Evolutionary conservation across 2,888 invertebrate genomes (phyloP), one percentile per base, ranked within the genome.

Genomic region (Drosophila ezoana): DNA sequence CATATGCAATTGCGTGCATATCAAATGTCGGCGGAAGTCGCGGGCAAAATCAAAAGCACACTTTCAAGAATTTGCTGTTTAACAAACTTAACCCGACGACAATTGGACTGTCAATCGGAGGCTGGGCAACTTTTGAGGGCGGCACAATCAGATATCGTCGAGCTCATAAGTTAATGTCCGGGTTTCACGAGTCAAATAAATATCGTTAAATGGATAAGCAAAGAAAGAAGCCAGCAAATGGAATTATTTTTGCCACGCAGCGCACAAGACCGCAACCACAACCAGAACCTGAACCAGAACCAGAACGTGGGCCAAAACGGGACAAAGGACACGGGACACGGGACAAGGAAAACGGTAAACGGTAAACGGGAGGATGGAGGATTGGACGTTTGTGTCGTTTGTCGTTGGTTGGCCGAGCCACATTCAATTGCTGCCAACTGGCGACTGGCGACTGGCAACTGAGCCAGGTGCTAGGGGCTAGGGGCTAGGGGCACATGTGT

Each of bases 131-230:
- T 18, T 18, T 18, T 18, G 18, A 20, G 20, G 23, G 14, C 23
- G 14, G 9, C 14, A 45, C 45, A 51, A 45, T 33, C 9, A 1
- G 18, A 33, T 68, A 58, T 65, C 58, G 67, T 75, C n/a, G 28
- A 67, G 76, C 72, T 72, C 67, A 76, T 76, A 67, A 76, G 76
- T 76, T 75, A 76, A 76, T 71, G 72, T 66, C 59, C 57, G 32
- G n/a, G n/a, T 59, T 65, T 53, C 52, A 40, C 56, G 45, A 53
- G 74, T 37, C 62, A 72, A 82, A 79, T 79, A 84, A 82, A 76
- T 79, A 79, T 81, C 72, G 78, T 86, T 82, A 73, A 73, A 76
- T 51, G 70, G 80, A 76, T 85, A 83, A 80, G 80, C 76, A 74
- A 79, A 69, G 69, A 74, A 79, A 69, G 69, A 72, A 82, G 83